Evolutionary conservation across 2,888 invertebrate species (phyloP).

Genomic region (Mythimna loreyi): DNA sequence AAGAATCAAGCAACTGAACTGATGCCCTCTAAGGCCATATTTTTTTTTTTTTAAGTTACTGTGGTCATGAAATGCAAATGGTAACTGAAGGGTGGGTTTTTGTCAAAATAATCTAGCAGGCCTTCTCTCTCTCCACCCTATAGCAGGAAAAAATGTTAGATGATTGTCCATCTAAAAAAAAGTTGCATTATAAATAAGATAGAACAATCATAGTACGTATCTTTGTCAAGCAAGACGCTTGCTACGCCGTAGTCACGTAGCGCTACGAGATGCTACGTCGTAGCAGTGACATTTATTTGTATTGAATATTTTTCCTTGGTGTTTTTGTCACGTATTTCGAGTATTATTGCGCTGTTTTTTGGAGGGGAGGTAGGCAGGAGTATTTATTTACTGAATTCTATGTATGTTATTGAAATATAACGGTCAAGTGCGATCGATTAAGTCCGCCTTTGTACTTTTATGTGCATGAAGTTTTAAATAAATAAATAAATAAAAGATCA

Average conservation of each 20-base stretch:
- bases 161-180: too few relatives aligned
- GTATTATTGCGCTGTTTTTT: not conserved
- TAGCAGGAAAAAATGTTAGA: too few relatives aligned
- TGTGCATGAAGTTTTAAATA: too few relatives aligned
- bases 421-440: not conserved
- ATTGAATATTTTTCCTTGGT: constrained; percentile 30
- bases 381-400: not conserved
- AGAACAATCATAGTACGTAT: not conserved
- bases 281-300: constrained; percentile 42
- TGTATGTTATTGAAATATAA: not conserved
- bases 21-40: too few relatives aligned
- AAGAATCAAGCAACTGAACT: too few relatives aligned
- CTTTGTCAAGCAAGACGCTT: not conserved
- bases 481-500: too few relatives aligned
- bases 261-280: constrained; percentile 62
- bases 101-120: too few relatives aligned
- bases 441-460: too few relatives aligned
- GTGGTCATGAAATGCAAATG: too few relatives aligned
- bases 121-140: too few relatives aligned
- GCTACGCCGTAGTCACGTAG: constrained; percentile 74
- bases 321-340: not conserved
- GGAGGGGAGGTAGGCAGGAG: not conserved
- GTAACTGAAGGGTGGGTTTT: too few relatives aligned
- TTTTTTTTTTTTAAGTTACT: too few relatives aligned
- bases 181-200: not conserved